Conservation (phyloP, 2,797 vertebrate species). For the Bovichtus diacanthus region DNA sequence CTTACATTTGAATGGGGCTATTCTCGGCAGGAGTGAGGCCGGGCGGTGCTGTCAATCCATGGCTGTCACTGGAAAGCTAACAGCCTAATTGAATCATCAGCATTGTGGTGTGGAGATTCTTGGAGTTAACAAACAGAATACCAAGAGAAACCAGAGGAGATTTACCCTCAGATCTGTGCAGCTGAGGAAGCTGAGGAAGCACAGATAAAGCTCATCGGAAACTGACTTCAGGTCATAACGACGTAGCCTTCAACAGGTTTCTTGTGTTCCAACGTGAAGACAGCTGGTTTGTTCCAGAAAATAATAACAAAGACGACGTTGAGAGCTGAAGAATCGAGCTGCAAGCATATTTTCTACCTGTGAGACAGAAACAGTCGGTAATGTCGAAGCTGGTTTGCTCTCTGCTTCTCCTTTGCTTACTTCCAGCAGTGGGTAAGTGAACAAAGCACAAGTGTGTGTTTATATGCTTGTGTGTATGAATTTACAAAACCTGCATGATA, state of each 20-base stretch:
- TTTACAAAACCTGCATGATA: background rate
- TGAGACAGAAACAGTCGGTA: slow-evolving; percentile 23
- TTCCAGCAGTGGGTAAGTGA: slow-evolving; percentile 75
- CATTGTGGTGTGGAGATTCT: slow-evolving; percentile 54
- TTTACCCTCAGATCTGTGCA: slow-evolving; percentile 37
- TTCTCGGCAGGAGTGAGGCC: slow-evolving; percentile 29
- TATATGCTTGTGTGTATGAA: slow-evolving; percentile 4
- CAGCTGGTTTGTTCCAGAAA: background rate
- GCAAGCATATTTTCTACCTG: background rate
- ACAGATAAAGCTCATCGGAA: background rate
- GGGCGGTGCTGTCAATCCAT: slow-evolving; percentile 6
- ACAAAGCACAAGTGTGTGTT: background rate
- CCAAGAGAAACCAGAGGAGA: slow-evolving; percentile 35
- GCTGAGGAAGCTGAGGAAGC: background rate
- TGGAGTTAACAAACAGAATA: slow-evolving; percentile 34
- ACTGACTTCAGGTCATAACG: background rate
- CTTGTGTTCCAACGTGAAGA: background rate
- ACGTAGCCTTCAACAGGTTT: background rate
- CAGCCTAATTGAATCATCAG: slow-evolving; percentile 61
- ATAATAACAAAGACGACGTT: background rate
- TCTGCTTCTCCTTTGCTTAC: slow-evolving; percentile 64
- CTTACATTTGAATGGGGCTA: slow-evolving; percentile 25
- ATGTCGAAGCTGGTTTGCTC: slow-evolving; percentile 61
- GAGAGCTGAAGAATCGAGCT: slow-evolving; percentile 4
- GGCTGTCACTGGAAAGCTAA: slow-evolving; percentile 14